These are phyloP conservation scores for Rutilus rutilus DNA, from an alignment of 2,113 vertebrate genomes.

Conservation along the genomic window DNA sequence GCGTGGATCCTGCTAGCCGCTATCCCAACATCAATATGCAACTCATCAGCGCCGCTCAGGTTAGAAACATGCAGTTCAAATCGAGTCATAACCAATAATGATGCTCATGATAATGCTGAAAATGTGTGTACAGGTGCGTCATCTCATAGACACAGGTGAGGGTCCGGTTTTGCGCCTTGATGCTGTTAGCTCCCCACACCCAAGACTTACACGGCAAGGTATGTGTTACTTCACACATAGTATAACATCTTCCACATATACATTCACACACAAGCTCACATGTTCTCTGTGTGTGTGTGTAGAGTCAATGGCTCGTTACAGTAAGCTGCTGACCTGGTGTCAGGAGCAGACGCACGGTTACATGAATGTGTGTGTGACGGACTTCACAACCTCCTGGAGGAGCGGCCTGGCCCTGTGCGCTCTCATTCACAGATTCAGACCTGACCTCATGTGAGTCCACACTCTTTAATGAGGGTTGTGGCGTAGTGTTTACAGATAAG, in stretches of 20 bases:
- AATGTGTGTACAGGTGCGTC: slow-evolving; percentile 80
- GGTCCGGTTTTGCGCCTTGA: slow-evolving; percentile 74
- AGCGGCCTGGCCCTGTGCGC: slow-evolving; percentile 93
- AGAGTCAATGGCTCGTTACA: slow-evolving; percentile 88
- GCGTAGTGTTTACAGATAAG: neutral
- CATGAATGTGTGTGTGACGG: slow-evolving; percentile 80
- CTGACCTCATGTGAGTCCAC: slow-evolving; percentile 88
- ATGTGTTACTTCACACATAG: slow-evolving; percentile 41
- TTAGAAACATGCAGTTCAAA: slow-evolving; percentile 58
- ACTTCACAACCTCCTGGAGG: slow-evolving; percentile 94
- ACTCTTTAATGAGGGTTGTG: neutral
- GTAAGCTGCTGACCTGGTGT: slow-evolving; percentile 90
- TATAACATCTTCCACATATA: neutral
- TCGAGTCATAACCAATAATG: neutral
- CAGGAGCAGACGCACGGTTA: slow-evolving; percentile 91
- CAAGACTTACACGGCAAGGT: slow-evolving; percentile 82
- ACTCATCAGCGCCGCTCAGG: slow-evolving; percentile 86
- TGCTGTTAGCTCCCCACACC: slow-evolving; percentile 76
- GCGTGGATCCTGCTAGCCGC: slow-evolving; percentile 88
- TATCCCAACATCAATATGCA: slow-evolving; percentile 87
- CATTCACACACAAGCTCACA: slow-evolving; percentile 12
- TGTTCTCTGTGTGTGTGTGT: slow-evolving; percentile 43
- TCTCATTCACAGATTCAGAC: slow-evolving; percentile 90
- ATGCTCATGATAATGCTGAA: neutral
- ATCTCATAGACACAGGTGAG: slow-evolving; percentile 90